These are phyloP conservation scores for Enhydra lutris DNA, from an alignment of 2,113 vertebrate species.

Conservation along the genomic window DNA sequence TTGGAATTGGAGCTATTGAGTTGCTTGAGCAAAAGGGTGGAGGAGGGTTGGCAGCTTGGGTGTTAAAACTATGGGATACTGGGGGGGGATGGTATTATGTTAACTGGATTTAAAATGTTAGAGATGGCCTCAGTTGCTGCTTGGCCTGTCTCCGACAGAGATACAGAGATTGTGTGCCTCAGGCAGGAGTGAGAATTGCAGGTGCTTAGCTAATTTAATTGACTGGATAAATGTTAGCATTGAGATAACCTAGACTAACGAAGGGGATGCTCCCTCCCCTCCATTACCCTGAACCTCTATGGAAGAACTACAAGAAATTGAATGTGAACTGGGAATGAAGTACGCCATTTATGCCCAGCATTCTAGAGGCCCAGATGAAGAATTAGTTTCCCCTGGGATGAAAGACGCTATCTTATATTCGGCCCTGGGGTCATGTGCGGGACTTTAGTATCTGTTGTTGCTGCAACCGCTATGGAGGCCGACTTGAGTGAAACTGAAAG, in stretches of 20 bases:
- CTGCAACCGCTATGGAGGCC: not conserved
- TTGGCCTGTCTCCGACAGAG: not conserved
- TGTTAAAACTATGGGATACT: not conserved
- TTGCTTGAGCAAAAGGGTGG: not conserved
- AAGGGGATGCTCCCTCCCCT: not conserved
- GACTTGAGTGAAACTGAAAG: not conserved
- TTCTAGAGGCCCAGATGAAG: not conserved
- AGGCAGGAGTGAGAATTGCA: not conserved
- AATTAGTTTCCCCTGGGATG: not conserved
- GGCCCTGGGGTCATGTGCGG: not conserved
- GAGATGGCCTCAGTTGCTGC: not conserved
- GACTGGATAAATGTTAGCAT: not conserved
- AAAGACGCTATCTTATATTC: not conserved
- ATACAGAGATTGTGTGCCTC: not conserved
- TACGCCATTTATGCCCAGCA: not conserved
- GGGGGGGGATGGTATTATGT: not conserved
- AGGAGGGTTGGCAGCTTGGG: not conserved
- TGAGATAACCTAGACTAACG: not conserved
- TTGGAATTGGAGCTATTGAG: not conserved
- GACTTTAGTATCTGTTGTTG: not conserved
- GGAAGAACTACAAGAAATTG: not conserved
- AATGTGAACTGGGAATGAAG: not conserved
- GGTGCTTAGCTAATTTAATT: not conserved
- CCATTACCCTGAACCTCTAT: not conserved
- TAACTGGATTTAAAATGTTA: not conserved